Base-by-base conservation (phyloP, 2,888 invertebrate genomes). In the Strigamia transsilvanica region DNA sequence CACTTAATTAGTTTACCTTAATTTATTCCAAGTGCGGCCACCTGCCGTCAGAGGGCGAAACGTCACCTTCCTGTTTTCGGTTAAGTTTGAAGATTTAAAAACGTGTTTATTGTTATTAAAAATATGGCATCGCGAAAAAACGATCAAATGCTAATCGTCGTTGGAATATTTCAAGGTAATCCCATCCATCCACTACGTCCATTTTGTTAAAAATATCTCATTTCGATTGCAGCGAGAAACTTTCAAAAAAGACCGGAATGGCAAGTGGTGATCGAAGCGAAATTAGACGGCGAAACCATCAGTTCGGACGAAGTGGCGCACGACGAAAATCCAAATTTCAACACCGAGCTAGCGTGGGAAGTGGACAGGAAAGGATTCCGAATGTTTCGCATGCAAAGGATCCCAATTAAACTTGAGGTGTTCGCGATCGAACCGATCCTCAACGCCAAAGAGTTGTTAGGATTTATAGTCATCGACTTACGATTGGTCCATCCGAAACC, bases 281-380 rank as follows among this genome's bases (percentile, higher is more conserved):
- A 87, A 81, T 89, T 89, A 86, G 88, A 89, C 86, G 88, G 88
- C 5, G 89, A 89, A 84, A 84, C 88, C 12, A 85, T 89, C 82
- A 84, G 87, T 0, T 88, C 89, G 27, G 89, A 89, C 84, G 88
- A 88, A 23, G 87, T 89, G 4, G 86, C 87, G 34, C 88, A 88
- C 85, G 84, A 85, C 6, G 87, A 88, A 82, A 84, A 80, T 18
- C 88, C 88, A 32, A 86, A 88, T 83, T 86, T 89, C 82, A 87
- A 88, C 15, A 88, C 88, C 82, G 89, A 89, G 84, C 85, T 89
- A 81, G 89, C 89, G 5, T 89, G 89, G 89, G 88, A 89, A 83
- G 85, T 89, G 73, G 88, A 88, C 84, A 87, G 87, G 83, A 88
- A 88, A 83, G 86, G 86, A 10, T 85, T 89, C 4, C 88, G 88